Conservation (phyloP, 92 coral and sea anemone genomes). For the Umimayanthus chanpuru region DNA sequence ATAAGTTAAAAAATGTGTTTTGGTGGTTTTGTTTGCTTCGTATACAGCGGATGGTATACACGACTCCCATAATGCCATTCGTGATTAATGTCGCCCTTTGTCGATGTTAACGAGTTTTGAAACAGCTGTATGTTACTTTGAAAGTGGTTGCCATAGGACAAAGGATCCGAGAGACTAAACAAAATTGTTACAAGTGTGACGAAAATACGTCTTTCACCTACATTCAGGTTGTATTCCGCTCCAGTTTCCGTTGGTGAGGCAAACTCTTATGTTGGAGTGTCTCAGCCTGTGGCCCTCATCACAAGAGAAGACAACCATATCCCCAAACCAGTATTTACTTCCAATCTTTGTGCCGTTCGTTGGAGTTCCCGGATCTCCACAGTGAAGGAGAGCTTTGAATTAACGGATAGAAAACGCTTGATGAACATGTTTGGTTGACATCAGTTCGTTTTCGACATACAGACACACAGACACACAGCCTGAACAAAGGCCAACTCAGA, state of each 20-base stretch:
- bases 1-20: too few species aligned
- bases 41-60: too few species aligned
- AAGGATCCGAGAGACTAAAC: not conserved
- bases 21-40: too few species aligned
- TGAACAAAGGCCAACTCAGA: too few species aligned
- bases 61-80: too few species aligned
- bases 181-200: not conserved
- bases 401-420: not conserved
- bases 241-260: slow-evolving; percentile 56
- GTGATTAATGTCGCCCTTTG: too few species aligned
- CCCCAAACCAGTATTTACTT: slow-evolving; percentile 53
- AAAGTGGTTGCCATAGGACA: not conserved
- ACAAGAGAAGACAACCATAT: slow-evolving; percentile 52
- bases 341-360: slow-evolving; percentile 31
- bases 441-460: not conserved
- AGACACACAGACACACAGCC: too few species aligned
- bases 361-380: slow-evolving; percentile 56
- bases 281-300: slow-evolving; percentile 36
- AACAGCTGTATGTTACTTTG: too few species aligned
- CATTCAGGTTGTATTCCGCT: slow-evolving; percentile 78
- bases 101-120: too few species aligned
- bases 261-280: slow-evolving; percentile 53
- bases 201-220: slow-evolving; percentile 31
- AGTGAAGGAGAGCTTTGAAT: slow-evolving; percentile 47
- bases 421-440: not conserved